Percentiles rank a stretch among this genome's conserved stretches.
phyloP scores from a whole-genome alignment of 2,888 invertebrate genomes.

The Cetonia aurata region DNA sequence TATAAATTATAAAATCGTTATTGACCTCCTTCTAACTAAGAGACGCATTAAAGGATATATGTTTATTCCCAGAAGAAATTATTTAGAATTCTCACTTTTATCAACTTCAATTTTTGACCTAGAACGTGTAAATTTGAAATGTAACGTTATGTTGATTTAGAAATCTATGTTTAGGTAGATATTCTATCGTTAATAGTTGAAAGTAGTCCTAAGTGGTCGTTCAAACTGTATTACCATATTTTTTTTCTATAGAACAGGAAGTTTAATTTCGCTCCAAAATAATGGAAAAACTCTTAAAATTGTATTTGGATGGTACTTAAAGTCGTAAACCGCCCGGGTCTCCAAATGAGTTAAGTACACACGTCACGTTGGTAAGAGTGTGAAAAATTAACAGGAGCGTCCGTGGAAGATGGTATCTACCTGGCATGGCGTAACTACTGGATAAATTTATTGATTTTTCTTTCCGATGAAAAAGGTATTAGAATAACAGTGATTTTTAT shows the following conservation, averaged over 20 bases:
- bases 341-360: conserved; percentile 23
- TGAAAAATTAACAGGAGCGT: conserved; percentile 7
- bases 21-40: too few relatives aligned
- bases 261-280: conserved; percentile 21
- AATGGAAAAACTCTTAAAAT: conserved; percentile 24
- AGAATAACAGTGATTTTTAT: background rate
- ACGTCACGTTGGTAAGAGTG: conserved; percentile 12
- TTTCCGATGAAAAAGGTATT: background rate
- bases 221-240: conserved; percentile 18
- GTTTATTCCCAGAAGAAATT: too few relatives aligned
- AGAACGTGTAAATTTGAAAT: background rate
- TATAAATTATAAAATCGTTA: too few relatives aligned
- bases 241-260: conserved; percentile 25
- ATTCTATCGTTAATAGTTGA: conserved; percentile 4
- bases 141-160: conserved; percentile 2
- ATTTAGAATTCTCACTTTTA: too few relatives aligned
- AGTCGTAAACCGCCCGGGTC: conserved; percentile 2
- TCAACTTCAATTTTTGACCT: too few relatives aligned
- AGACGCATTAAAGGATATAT: too few relatives aligned
- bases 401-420: background rate
- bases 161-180: conserved; percentile 18
- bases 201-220: background rate
- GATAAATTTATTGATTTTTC: too few relatives aligned
- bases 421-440: background rate
- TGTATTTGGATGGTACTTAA: conserved; percentile 22